Base-by-base conservation (phyloP, 2,888 invertebrate genomes). In the Scaeva pyrastri region DNA sequence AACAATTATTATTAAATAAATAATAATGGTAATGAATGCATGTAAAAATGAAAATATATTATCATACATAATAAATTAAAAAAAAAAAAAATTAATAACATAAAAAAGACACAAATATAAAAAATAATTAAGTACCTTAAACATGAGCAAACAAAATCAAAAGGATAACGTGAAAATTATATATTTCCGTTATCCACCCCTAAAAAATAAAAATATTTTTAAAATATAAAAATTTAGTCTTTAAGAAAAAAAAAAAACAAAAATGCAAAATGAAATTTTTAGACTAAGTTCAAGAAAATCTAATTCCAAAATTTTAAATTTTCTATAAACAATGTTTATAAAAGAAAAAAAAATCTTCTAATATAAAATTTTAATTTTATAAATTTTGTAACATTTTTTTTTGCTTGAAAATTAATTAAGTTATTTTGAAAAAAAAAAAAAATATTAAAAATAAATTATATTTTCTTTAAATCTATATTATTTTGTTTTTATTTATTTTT, bases 121-220 rank as follows among this genome's bases (percentile, higher is more conserved):
- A 41, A 60, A 73, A 66, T 71, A 62, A 75, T 75, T 74, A 84
- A 88, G 84, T 88, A 77, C 80, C 87, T 88, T 86, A 81, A 88
- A 52, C 88, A 89, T 88, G 91, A 92, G 91, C 92, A 89, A 86
- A 73, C 89, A 91, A 92, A 90, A 91, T 91, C 91, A 91, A 91
- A 89, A 91, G 91, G 90, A 89, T 88, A 88, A 85, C 88, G 88
- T 43, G 87, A 87, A 89, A 86, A 62, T 73, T 88, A 83, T 72
- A 88, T 87, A 85, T 88, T 88, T 82, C 87, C 88, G 88, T 89
- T 88, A 74, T 82, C 82, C 82, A 82, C 62, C 64, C 23, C 31
- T 73, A 60, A 68, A 48, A 43, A 64, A 50, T 41, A 52, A 11
- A 82, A 64, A 64, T 82, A 78, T 78, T 82, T 86, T 74, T 74